Percentiles rank a stretch among this genome's conserved stretches.
Evolutionary conservation across 2,888 invertebrate species (phyloP).

Genomic region (Drosophila planitibia): DNA sequence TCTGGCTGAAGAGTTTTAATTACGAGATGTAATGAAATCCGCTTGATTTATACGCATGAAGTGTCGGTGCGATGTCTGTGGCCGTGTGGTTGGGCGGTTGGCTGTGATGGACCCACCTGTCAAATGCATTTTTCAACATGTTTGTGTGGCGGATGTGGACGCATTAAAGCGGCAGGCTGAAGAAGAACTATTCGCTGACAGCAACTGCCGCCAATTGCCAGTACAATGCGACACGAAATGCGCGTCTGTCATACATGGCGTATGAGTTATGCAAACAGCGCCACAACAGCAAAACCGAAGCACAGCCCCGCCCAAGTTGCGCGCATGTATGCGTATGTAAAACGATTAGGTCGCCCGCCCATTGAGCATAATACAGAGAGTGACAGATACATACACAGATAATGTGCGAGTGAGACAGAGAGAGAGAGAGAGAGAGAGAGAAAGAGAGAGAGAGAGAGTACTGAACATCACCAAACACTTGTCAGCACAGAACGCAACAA

Average conservation of each 20-base stretch:
- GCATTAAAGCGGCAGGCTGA: constrained; percentile 29
- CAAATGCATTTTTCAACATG: constrained; percentile 46
- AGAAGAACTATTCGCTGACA: constrained; percentile 28
- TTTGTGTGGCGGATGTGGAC: constrained; percentile 42
- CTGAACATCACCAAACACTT: constrained; percentile 28
- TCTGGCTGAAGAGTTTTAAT: constrained; percentile 54
- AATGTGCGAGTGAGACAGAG: not conserved
- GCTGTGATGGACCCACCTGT: constrained; percentile 25
- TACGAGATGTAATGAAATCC: constrained; percentile 62
- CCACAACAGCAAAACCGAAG: constrained; percentile 37
- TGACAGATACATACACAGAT: not conserved
- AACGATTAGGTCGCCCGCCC: constrained; percentile 30
- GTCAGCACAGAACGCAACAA: constrained; percentile 41
- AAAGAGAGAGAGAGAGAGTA: not conserved
- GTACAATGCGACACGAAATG: constrained; percentile 53
- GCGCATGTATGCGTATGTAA: constrained; percentile 27
- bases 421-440: not conserved
- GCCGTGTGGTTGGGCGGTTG: not conserved
- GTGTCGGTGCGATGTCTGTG: not conserved
- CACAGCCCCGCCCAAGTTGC: not conserved
- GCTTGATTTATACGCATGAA: constrained; percentile 55
- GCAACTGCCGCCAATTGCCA: constrained; percentile 47
- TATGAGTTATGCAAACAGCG: constrained; percentile 57
- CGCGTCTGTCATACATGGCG: constrained; percentile 54
- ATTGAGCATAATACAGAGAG: not conserved